Percentiles rank a stretch among this genome's conserved stretches.
These are phyloP conservation scores for Malacosoma neustria DNA, from an alignment of 2,888 invertebrate genomes.

Conservation along the genomic window DNA sequence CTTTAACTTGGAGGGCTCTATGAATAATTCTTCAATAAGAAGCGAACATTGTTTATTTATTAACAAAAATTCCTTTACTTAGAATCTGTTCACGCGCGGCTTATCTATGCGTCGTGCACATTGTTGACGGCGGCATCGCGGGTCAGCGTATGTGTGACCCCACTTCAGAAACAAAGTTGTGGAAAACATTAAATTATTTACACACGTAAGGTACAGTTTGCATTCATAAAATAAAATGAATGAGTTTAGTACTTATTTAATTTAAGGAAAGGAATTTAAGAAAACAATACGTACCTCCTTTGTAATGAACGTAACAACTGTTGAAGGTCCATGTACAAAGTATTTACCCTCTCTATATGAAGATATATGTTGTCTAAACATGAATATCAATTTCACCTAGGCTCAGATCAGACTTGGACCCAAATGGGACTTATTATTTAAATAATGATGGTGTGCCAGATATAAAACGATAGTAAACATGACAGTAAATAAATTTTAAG, in stretches of 20 bases:
- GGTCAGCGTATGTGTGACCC: constrained; percentile 18
- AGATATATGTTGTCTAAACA: too few species aligned
- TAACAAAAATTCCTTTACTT: neutral
- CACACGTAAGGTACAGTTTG: constrained; percentile 10
- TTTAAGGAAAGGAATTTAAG: neutral
- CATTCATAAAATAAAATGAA: constrained; percentile 11
- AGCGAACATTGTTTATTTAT: neutral
- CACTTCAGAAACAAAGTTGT: constrained; percentile 9
- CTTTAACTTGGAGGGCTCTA: constrained; percentile 10
- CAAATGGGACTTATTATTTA: too few species aligned
- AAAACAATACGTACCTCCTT: neutral
- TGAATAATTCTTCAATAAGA: neutral
- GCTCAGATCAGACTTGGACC: too few species aligned
- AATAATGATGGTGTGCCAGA: too few species aligned
- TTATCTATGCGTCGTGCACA: neutral
- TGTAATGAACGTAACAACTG: too few species aligned
- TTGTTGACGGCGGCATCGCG: constrained; percentile 13
- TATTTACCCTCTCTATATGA: too few species aligned
- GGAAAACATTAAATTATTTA: constrained; percentile 18
- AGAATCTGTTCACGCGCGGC: neutral
- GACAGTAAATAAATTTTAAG: neutral
- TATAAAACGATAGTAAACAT: neutral
- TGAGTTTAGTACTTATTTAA: constrained; percentile 1
- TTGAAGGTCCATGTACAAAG: too few species aligned
- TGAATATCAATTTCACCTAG: too few species aligned